Percentiles rank a stretch among this genome's conserved stretches.
These are phyloP conservation scores for Syngnathoides biaculeatus DNA, from an alignment of 2,113 vertebrate species.

Conservation along the genomic window DNA sequence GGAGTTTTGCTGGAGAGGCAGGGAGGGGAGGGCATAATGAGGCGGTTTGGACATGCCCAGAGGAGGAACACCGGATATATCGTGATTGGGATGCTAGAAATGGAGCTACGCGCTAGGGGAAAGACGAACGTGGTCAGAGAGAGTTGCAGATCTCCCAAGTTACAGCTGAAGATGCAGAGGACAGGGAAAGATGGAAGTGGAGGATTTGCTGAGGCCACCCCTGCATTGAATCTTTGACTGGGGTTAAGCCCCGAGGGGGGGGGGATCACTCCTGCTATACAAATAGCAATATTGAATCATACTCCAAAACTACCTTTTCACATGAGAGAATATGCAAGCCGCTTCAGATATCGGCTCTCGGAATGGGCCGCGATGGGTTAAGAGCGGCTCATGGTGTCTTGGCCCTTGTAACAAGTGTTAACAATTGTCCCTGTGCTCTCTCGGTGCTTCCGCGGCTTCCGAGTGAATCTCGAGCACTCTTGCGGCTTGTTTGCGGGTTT, in stretches of 20 bases:
- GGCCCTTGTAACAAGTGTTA: background rate
- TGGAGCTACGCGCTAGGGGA: background rate
- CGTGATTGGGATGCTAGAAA: no score
- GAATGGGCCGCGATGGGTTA: background rate
- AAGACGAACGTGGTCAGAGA: background rate
- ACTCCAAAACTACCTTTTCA: slow-evolving; percentile 5
- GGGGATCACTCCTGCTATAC: background rate
- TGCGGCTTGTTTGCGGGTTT: slow-evolving; percentile 3
- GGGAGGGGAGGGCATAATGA: no score
- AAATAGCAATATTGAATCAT: slow-evolving; percentile 19
- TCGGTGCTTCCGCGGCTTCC: background rate
- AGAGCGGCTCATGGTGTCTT: background rate
- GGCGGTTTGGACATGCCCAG: no score
- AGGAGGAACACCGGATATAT: no score
- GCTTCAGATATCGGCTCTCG: background rate
- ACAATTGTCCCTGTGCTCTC: background rate
- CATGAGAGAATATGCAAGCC: slow-evolving; percentile 14
- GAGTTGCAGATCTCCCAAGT: background rate
- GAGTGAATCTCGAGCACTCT: background rate
- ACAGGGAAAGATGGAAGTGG: background rate
- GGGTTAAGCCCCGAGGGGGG: background rate
- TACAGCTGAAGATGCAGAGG: background rate
- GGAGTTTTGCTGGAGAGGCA: no score
- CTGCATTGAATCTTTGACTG: background rate
- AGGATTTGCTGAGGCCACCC: background rate